Evolutionary conservation across 2,888 invertebrate genomes (phyloP), one percentile per base, ranked within the genome.

Genomic region (Drosophila nr. medialis): DNA sequence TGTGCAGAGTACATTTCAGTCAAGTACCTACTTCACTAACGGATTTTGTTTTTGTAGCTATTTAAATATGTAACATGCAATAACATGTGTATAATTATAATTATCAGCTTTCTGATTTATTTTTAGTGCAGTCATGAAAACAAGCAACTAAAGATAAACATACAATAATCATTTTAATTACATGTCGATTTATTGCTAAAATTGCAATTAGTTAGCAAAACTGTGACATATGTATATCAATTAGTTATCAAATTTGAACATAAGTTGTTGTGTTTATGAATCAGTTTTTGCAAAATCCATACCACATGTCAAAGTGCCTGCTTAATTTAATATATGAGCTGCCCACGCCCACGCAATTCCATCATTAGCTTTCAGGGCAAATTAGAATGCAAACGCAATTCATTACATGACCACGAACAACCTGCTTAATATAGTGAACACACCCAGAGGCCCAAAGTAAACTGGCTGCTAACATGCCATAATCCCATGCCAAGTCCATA

Each of bases 391-490:
- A 58, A 71, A 64, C 69, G 77, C 67, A 73, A 83, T 86, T 80
- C 75, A 72, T 81, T 81, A 74, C 69, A 64, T 54, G 77, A 27
- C 64, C 73, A 72, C 36, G 32, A 65, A 56, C 53, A 61, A 63
- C 38, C 60, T 67, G 66, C 50, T 66, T 69, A 80, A 66, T 68
- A 68, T 56, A 65, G 67, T 67, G 59, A 51, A 24, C 61, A 55
- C 53, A 67, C 60, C 80, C 66, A 56, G 36, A 72, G 34, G 50
- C 34, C 34, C 11, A 42, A 27, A 72, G 63, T 70, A 77, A 85
- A 87, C 78, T 70, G 74, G 65, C 85, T 71, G 69, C 78, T 71
- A 79, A 76, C 85, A 85, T 78, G 85, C 82, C 75, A 86, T 74
- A 86, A 81, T 84, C 78, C 76, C 55, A 69, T 74, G 71, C 71